Base-by-base conservation (phyloP, 2,797 vertebrate species). In the Triplophysa yarkandensis region DNA sequence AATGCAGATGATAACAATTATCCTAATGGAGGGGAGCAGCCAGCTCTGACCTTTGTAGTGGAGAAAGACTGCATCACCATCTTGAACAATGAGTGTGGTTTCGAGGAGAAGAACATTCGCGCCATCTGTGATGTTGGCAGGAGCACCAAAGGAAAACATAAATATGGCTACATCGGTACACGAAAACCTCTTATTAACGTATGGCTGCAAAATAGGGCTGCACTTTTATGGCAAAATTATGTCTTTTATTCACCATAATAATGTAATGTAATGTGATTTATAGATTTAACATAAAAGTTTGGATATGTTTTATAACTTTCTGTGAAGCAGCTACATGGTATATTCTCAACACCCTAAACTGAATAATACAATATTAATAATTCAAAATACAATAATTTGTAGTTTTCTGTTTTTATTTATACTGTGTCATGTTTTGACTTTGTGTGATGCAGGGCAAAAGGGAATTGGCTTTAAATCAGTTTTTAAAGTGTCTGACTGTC, bases 381-480 rank as follows among this genome's bases (percentile, higher is more conserved):
- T n/a, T n/a, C n/a, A n/a, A n/a, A n/a, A n/a, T n/a, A n/a, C n/a
- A n/a, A n/a, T n/a, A n/a, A n/a, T n/a, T n/a, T n/a, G n/a, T n/a
- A n/a, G n/a, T n/a, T n/a, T n/a, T n/a, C n/a, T n/a, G 36, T 39
- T 27, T 27, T 36, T 16, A 3, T 41, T 6, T 11, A n/a, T n/a
- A n/a, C 9, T 27, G 2, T 61, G 16, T n/a, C 27, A 23, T 43
- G 39, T 43, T 32, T 58, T 23, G 3, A 4, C 27, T 48, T 2
- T 23, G 43, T 62, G 21, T 74, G 28, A 36, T 54, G 11, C 81
- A 94, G 93, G 93, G 14, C 93, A 94, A 82, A 94, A 94, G 64
- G 93, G 93, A 17, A 94, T 93, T 1, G 92, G 93, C 68, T 94
- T 94, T 78, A 94, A 94, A 83, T 94, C 93, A 0, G 92, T 94